phyloP scores from a whole-genome alignment of 1,140 invertebrate genomes.

The Lutraria rhynchaena region DNA sequence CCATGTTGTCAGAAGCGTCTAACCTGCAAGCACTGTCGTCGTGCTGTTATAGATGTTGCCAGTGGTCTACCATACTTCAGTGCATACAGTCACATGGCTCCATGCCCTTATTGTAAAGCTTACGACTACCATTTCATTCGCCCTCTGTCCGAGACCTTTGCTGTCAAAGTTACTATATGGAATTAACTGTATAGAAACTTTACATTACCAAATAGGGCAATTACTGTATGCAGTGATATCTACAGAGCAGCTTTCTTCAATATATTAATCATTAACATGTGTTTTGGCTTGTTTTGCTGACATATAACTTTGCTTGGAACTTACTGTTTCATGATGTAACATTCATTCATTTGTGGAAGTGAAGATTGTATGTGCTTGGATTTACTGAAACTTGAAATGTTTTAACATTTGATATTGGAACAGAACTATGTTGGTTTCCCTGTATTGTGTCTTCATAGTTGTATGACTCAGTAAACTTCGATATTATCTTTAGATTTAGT shows the following conservation, averaged over 20 bases:
- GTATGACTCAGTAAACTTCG: too few species aligned
- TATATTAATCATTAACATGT: neutral
- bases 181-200: conserved; percentile 57
- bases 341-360: too few species aligned
- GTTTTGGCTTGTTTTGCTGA: neutral
- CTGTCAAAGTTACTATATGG: conserved; percentile 77
- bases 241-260: conserved; percentile 29
- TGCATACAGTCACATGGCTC: conserved; percentile 95
- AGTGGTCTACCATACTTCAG: conserved; percentile 93
- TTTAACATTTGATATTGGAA: too few species aligned
- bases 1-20: conserved; percentile 96
- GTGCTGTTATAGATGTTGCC: conserved; percentile 77
- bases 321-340: neutral
- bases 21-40: conserved; percentile 84
- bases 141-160: conserved; percentile 83
- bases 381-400: too few species aligned
- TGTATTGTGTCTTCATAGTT: too few species aligned
- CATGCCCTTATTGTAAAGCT: conserved; percentile 94
- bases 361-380: too few species aligned
- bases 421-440: too few species aligned
- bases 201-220: conserved; percentile 32
- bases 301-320: neutral
- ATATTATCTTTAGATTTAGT: too few species aligned
- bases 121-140: conserved; percentile 97
- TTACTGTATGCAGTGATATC: conserved; percentile 42